Base-by-base conservation (phyloP, 2,113 vertebrate species). In the Condylura cristata region DNA sequence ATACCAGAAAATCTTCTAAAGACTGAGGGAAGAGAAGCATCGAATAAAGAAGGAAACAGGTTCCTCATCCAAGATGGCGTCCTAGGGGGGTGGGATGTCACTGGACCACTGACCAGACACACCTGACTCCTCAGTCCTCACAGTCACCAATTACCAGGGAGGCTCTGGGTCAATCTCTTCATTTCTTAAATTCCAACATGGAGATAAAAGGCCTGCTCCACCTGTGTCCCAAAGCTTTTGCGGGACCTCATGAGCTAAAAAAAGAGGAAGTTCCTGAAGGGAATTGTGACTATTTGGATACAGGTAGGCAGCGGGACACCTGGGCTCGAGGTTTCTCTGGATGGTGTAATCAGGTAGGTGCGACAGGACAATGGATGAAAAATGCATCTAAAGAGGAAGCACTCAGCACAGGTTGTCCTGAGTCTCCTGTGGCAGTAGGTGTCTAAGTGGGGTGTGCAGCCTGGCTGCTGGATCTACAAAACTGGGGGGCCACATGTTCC, bases 401-500 rank as follows among this genome's bases (percentile, higher is more conserved):
- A 2, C 58, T 44, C 6, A 2, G 22, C 0, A 5, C 5, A 24
- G 41, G 16, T 17, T n/a, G 39, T 17, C 22, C 9, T 18, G 51
- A 26, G 30, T 34, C 8, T 68, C 65, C 75, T 16, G 22, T n/a
- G 34, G 24, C 53, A 44, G 37, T 41, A 48, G 56, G 22, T 9
- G 56, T 1, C 60, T 51, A 48, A 12, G 12, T 3, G 65, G 32
- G 56, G 30, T 2, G 0, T n/a, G 11, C 24, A 18, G 12, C 2
- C 1, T 32, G 37, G 28, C 65, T 41, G 2, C 0, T 10, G 28
- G 13, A 8, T 8, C 28, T 1, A 22, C 0, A 16, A 51, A 70
- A 37, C 6, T 44, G 22, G 39, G 26, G 28, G 53, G 46, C 28
- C 41, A 58, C 41, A 37, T 41, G 18, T 37, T 87, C 80, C 24